Evolutionary conservation across 2,888 invertebrate genomes (phyloP), one percentile per base, ranked within the genome.

Genomic region (Hydraecia micacea): DNA sequence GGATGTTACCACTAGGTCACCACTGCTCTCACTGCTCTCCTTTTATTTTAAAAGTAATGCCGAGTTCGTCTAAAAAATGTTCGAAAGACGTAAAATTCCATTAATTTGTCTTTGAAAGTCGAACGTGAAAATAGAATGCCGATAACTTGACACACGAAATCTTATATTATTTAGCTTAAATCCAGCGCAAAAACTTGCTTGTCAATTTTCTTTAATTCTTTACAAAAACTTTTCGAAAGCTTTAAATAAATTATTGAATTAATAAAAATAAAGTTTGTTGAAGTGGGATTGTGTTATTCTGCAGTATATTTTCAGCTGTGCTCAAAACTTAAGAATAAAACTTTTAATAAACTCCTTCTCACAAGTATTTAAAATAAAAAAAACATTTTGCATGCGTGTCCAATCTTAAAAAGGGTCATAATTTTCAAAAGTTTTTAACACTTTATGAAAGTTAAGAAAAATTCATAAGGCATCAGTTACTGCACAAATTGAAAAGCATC

Each of bases 401-500:
- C 80, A 75, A 75, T 71, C 39, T 60, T 21, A 58, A 77, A 81
- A 87, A 80, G 70, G 25, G 42, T 49, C 60, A 71, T 80, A 55
- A 75, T 73, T 77, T 77, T 36, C 0, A 68, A 75, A 88, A 83
- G 36, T 74, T 79, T 84, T 79, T 85, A 77, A 65, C 68, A 72
- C 28, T 85, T 85, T 85, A 79, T 84, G 49, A 73, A 87, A 86
- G 80, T 77, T 78, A 49, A 67, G 63, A 80, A 80, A 55, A 80
- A 86, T 85, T 83, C 32, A 60, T 81, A 86, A 87, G 80, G 70
- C 80, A 77, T 81, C 79, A 78, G 70, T 84, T 86, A 83, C 84
- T 68, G 84, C 82, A 83, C 85, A 89, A 90, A 91, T 91, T 91
- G 86, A 84, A 88, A 69, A 83, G 90, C 86, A 85, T 89, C 83